Evolutionary conservation across 2,888 invertebrate species (phyloP), one percentile per base, ranked within the genome.

Genomic region (Bhutanitis thaidina): DNA sequence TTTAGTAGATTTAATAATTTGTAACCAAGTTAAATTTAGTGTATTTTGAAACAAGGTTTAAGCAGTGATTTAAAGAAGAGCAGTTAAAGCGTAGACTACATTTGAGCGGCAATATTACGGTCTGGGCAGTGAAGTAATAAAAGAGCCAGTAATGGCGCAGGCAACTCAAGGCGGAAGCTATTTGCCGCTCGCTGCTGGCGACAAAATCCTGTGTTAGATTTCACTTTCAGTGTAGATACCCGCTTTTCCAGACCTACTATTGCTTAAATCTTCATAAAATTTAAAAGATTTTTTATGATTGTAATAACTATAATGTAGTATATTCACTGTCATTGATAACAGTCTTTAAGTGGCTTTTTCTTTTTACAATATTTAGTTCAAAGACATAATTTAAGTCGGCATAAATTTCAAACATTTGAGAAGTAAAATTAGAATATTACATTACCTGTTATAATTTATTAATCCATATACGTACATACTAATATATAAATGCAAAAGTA

Each of bases 41-140:
- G n/a, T n/a, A n/a, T n/a, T 50, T 50, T 50, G 16, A 39, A 45
- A 51, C 35, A 40, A 40, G 44, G 35, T 45, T 44, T 51, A 20
- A 35, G 35, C 50, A 35, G 45, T 40, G 50, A 45, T 51, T 46
- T 37, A 51, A 30, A 29, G 45, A 36, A 16, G 25, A 41, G 41
- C 41, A 46, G 40, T 51, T 46, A 41, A 51, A 45, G 14, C 51
- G 51, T 46, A 40, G 41, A 51, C 51, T 51, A 46, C 37, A 45
- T 51, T 51, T 35, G 51, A 45, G 40, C 50, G 50, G 40, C 45
- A 37, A 51, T 51, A 51, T 51, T 51, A 51, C 51, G 45, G 45
- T 45, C 45, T 46, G 51, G 51, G 20, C 45, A 41, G 51, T 32
- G 32, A 40, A 51, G 51, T 46, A 51, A 51, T 51, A 46, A 51